Conservation (phyloP, 2,113 vertebrate genomes). For the Channa maculata region DNA sequence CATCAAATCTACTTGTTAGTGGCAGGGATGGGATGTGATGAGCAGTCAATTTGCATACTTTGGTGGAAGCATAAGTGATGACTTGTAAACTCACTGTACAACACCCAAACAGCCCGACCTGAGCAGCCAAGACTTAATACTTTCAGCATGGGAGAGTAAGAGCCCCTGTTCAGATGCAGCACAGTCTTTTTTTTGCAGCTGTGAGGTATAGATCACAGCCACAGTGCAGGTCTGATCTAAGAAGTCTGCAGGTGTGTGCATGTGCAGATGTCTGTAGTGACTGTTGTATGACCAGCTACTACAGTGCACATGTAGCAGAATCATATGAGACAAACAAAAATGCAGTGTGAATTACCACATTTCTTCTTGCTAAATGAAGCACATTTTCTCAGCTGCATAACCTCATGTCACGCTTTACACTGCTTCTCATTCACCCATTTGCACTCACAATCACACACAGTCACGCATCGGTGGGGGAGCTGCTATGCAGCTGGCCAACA, state of each 20-base stretch:
- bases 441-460: too few relatives aligned
- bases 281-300: conserved; percentile 17
- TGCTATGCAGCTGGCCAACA: too few relatives aligned
- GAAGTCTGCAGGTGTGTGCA: conserved; percentile 21
- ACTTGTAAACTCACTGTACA: conserved; percentile 39
- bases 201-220: conserved; percentile 52
- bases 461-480: too few relatives aligned
- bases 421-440: too few relatives aligned
- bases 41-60: conserved; percentile 37
- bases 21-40: conserved; percentile 5
- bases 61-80: conserved; percentile 38
- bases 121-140: conserved; percentile 37
- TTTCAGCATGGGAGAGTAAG: conserved; percentile 21
- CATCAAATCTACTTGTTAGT: conserved; percentile 29
- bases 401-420: too few relatives aligned
- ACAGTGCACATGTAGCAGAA: background rate
- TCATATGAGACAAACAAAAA: too few relatives aligned
- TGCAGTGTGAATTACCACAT: too few relatives aligned
- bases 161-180: conserved; percentile 30
- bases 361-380: too few relatives aligned
- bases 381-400: too few relatives aligned
- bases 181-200: conserved; percentile 54
- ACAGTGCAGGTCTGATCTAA: conserved; percentile 49
- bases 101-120: conserved; percentile 45
- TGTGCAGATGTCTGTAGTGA: conserved; percentile 34